Evolutionary conservation across 2,888 invertebrate species (phyloP).

Genomic region (Allophyes oxyacanthae): DNA sequence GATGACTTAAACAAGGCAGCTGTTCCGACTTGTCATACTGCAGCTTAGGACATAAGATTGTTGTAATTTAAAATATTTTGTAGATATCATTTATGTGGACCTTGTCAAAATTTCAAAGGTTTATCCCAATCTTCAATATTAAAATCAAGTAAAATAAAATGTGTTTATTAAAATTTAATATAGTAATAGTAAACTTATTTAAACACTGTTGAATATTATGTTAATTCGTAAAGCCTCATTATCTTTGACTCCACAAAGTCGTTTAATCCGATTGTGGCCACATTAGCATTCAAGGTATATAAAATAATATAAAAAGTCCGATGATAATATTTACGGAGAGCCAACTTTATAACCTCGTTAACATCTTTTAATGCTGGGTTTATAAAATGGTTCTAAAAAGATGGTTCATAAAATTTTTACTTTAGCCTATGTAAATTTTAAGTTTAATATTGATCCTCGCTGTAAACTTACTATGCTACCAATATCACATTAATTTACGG

Average conservation of each 20-base stretch:
- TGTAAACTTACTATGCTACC: background rate
- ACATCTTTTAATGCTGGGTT: conserved; percentile 36
- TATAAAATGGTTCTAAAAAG: conserved; percentile 29
- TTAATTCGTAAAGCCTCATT: conserved; percentile 12
- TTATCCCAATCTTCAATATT: too few relatives aligned
- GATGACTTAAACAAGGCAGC: too few relatives aligned
- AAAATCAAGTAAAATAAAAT: too few relatives aligned
- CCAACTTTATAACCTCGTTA: conserved; percentile 31
- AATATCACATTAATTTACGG: too few relatives aligned
- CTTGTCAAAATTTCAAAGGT: too few relatives aligned
- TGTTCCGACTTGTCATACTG: too few relatives aligned
- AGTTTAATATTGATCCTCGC: background rate
- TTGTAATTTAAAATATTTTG: too few relatives aligned
- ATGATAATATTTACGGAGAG: conserved; percentile 42
- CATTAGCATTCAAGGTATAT: conserved; percentile 43
- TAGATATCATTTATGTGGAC: too few relatives aligned
- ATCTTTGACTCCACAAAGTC: conserved; percentile 15
- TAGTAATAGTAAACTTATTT: too few relatives aligned
- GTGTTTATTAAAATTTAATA: too few relatives aligned
- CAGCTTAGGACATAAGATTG: too few relatives aligned
- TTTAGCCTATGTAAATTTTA: conserved; percentile 7
- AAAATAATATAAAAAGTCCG: conserved; percentile 36
- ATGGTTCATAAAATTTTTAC: conserved; percentile 4
- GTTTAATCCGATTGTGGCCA: conserved; percentile 32
- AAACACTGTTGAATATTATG: conserved; percentile 1